phyloP scores from a whole-genome alignment of 2,888 invertebrate species.

The Hofmannophila pseudospretella region DNA sequence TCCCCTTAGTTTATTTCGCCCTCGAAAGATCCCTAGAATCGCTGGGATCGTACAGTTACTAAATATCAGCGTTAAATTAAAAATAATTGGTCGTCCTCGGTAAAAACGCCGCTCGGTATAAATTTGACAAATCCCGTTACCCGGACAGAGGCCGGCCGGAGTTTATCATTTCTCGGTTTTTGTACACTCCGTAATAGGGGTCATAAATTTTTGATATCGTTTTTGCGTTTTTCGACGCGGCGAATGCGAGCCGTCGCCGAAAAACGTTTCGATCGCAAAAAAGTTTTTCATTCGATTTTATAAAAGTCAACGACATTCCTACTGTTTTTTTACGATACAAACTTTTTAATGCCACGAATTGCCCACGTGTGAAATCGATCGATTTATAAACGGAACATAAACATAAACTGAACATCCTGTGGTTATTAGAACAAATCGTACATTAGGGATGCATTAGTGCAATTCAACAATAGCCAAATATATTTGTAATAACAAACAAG shows the following conservation, averaged over 20 bases:
- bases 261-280: slow-evolving; percentile 22
- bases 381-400: slow-evolving; percentile 2
- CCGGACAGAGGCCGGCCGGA: slow-evolving; percentile 28
- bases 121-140: slow-evolving; percentile 61
- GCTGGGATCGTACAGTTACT: too few relatives aligned
- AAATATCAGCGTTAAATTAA: slow-evolving; percentile 29
- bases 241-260: slow-evolving; percentile 16
- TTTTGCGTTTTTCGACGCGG: slow-evolving; percentile 46
- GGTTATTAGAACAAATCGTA: slow-evolving; percentile 25
- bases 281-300: slow-evolving; percentile 13
- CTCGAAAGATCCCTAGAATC: too few relatives aligned
- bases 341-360: too few relatives aligned
- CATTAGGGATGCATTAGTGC: slow-evolving; percentile 42
- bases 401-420: slow-evolving; percentile 24
- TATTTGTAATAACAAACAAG: slow-evolving; percentile 39
- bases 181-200: slow-evolving; percentile 57
- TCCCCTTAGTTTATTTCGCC: too few relatives aligned
- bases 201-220: slow-evolving; percentile 69
- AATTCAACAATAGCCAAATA: slow-evolving; percentile 32
- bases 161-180: slow-evolving; percentile 63
- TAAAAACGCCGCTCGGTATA: slow-evolving; percentile 31
- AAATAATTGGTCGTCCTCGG: slow-evolving; percentile 47
- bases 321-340: neutral
- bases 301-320: neutral
- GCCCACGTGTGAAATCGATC: neutral